These are phyloP conservation scores for Heliconius hewitsoni DNA, from an alignment of 1,140 invertebrate species.

Conservation along the genomic window DNA sequence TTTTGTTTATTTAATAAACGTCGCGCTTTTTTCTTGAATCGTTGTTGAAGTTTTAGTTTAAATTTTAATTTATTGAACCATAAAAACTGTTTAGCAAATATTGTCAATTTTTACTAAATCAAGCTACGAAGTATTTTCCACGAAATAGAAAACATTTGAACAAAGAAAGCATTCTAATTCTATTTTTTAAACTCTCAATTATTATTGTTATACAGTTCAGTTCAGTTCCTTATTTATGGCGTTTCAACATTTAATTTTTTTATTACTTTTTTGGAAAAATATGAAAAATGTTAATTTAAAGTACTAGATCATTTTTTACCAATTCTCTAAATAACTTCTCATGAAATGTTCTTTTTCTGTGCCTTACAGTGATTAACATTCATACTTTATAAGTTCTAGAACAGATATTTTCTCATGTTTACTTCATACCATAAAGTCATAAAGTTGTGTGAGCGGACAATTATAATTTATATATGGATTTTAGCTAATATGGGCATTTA, in stretches of 20 bases:
- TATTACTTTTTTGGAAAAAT: background rate
- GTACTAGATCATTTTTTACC: background rate
- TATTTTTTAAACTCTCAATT: no score
- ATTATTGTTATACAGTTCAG: no score
- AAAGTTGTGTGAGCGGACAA: background rate
- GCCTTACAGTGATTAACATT: background rate
- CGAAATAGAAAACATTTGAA: no score
- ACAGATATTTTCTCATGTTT: slow-evolving; percentile 9
- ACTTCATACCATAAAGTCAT: background rate
- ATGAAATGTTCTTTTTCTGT: background rate
- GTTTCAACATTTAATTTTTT: background rate
- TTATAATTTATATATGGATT: background rate
- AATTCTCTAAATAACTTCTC: background rate
- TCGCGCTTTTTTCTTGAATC: background rate
- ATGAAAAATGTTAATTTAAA: background rate
- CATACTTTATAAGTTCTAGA: slow-evolving; percentile 3
- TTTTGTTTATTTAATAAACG: background rate
- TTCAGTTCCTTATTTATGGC: no score
- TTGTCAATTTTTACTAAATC: no score
- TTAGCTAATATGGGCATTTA: background rate
- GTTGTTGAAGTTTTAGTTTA: background rate
- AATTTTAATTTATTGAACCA: background rate
- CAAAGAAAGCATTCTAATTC: no score
- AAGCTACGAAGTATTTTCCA: no score
- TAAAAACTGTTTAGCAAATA: no score